Evolutionary conservation across 2,113 vertebrate species (phyloP), one percentile per base, ranked within the genome.

Genomic region (Hippocampus zosterae): DNA sequence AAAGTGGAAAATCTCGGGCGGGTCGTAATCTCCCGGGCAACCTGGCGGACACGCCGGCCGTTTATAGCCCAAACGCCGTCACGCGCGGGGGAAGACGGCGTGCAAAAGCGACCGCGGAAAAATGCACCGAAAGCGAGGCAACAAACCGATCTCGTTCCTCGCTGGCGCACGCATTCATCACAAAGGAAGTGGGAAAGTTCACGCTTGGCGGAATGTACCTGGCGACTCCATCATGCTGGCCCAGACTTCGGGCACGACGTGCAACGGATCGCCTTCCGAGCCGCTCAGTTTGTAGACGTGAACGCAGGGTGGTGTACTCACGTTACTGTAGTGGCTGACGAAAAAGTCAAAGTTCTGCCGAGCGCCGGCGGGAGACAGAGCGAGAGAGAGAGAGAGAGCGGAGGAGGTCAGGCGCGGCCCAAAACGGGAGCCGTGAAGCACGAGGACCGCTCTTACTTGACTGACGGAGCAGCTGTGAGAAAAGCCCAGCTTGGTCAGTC

Each of bases 211-310:
- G 2, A 13, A 37, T 61, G 79, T 83, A 88, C 97, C 95, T 92
- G 96, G 93, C 0, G 96, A 94, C 80, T 99, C 97, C 97, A 98
- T 98, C 96, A 99, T 95, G 89, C 96, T 99, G 74, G 96, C 96
- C 95, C 97, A 99, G 74, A 98, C 97, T 50, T 94, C 95, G 0
- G 97, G 95, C 57, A 94, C 94, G 83, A 94, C 92, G 90, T 95
- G 95, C 44, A 96, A 88, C 0, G 95, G 94, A 84, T 98, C 94
- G 0, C 91, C 91, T 0, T 96, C 95, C 0, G 93, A 80, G 75
- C 94, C 92, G 0, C 84, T 93, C 85, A 99, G 93, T 84, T 95
- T 98, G 90, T 96, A 99, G 77, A 99, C 93, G 0, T 98, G 97
- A 77, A 99, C 97, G 0, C 96, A 98, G 10, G 97, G 96, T 0